Evolutionary conservation across 2,888 invertebrate species (phyloP), one percentile per base, ranked within the genome.

Genomic region (Orthosia gracilis): DNA sequence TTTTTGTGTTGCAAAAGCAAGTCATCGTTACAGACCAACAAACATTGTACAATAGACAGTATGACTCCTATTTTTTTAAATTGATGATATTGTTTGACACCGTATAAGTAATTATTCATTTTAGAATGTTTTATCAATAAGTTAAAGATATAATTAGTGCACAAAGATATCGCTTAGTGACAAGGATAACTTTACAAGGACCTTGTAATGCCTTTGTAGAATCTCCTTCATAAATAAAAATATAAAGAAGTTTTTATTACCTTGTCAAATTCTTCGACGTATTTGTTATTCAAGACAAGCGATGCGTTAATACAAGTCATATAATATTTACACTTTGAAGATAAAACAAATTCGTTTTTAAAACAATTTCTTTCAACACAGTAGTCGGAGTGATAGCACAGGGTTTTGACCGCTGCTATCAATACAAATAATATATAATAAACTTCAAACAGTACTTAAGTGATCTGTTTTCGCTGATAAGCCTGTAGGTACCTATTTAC

Each of bases 351-450:
- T 64, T 67, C 57, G 26, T 59, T 68, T 23, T 78, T 52, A 13
- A 63, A 77, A 79, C 26, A 69, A 67, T 50, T 69, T 69, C 65
- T 65, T 69, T 70, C 15, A 52, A 78, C 54, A 58, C 63, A 31
- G 64, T 13, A 69, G 64, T 61, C 15, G 21, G 18, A 17, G 5
- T 52, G 65, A 73, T 81, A 79, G 7, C 26, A 45, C 57, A 55
- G 83, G 57, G 18, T 61, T 73, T 69, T 79, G 73, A 79, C 73
- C 69, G 80, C 50, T 63, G 17, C 47, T 84, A 74, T 70, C 61
- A 64, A 18, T 50, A 63, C 45, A 73, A 79, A 84, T 59, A 69
- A 57, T 17, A 52, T 17, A 21, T 69, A 65, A 84, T 84, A 59
- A 21, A 58, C 64, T 68, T 63, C 47, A 74, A 71, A 71, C 64